Evolutionary conservation across 2,113 vertebrate species (phyloP).

Genomic region (Seriola rivoliana): DNA sequence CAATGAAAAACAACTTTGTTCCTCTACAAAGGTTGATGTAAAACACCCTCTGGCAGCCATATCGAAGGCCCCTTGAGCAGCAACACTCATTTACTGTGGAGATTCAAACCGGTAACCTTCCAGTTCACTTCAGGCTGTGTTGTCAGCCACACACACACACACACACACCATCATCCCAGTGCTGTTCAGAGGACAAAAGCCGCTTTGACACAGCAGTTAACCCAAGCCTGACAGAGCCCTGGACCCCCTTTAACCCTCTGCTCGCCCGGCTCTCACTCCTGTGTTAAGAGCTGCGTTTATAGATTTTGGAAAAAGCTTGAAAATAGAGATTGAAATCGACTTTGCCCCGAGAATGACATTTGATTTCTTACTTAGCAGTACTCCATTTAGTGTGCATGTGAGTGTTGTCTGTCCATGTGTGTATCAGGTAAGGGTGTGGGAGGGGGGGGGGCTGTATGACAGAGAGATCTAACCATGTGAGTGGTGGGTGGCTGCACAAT

Average conservation of each 20-base stretch:
- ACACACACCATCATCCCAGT: background rate
- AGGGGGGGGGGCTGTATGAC: background rate
- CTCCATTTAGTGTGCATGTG: background rate
- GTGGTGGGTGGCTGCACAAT: background rate
- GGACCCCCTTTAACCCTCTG: conserved; percentile 47
- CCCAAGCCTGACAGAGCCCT: conserved; percentile 35
- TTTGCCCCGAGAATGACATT: conserved; percentile 45
- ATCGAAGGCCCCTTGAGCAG: background rate
- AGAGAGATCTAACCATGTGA: background rate
- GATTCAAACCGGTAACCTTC: conserved; percentile 53
- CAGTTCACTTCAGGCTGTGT: conserved; percentile 20
- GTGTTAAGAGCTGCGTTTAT: conserved; percentile 62
- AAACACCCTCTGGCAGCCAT: conserved; percentile 19
- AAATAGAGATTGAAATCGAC: conserved; percentile 67
- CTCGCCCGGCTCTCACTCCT: conserved; percentile 32
- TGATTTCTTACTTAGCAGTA: conserved; percentile 51
- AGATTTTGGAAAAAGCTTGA: conserved; percentile 60
- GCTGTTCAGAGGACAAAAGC: conserved; percentile 54
- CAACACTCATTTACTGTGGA: background rate
- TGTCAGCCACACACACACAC: background rate
- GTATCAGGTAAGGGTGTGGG: background rate
- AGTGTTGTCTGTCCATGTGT: background rate
- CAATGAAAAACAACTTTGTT: conserved; percentile 13
- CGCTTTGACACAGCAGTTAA: conserved; percentile 60
- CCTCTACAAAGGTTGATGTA: conserved; percentile 16